A percentile compares a stretch with the other conserved stretches of the same genome.
Evolutionary conservation across 2,888 invertebrate species (phyloP).

Genomic region (Pecten maximus): DNA sequence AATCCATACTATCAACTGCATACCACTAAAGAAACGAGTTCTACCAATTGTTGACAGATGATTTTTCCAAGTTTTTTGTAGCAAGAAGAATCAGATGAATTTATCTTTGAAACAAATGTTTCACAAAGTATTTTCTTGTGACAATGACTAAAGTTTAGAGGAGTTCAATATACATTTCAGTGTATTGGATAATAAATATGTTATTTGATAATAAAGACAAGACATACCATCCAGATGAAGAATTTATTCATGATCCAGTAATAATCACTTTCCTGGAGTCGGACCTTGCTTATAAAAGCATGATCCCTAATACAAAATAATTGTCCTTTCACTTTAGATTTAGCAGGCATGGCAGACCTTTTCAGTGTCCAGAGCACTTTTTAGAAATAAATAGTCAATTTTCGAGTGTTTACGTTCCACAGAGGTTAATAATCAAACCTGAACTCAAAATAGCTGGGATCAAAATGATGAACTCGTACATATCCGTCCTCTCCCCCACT

Average conservation of each 20-base stretch:
- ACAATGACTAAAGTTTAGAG: too few species aligned
- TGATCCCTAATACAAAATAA: not conserved
- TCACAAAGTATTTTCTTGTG: too few species aligned
- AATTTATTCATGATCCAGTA: slow-evolving; percentile 7
- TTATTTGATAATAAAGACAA: not conserved
- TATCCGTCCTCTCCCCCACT: slow-evolving; percentile 99
- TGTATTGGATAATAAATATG: not conserved
- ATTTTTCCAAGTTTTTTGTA: too few species aligned
- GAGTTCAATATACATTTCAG: not conserved
- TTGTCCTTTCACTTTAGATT: not conserved
- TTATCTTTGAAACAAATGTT: too few species aligned
- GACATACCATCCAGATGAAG: not conserved
- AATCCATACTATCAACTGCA: too few species aligned
- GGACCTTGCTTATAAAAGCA: not conserved
- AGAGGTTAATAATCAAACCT: slow-evolving; percentile 89
- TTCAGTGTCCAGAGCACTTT: not conserved
- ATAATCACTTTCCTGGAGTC: not conserved
- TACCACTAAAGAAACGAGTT: too few species aligned
- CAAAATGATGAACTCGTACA: slow-evolving; percentile 96
- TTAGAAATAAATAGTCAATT: slow-evolving; percentile 26
- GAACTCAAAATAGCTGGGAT: slow-evolving; percentile 97
- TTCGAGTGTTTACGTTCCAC: not conserved
- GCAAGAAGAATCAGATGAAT: too few species aligned
- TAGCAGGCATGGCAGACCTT: slow-evolving; percentile 27
- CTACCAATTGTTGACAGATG: too few species aligned